phyloP scores from a whole-genome alignment of 2,888 invertebrate species.

The Microctonus aethiopoides region DNA sequence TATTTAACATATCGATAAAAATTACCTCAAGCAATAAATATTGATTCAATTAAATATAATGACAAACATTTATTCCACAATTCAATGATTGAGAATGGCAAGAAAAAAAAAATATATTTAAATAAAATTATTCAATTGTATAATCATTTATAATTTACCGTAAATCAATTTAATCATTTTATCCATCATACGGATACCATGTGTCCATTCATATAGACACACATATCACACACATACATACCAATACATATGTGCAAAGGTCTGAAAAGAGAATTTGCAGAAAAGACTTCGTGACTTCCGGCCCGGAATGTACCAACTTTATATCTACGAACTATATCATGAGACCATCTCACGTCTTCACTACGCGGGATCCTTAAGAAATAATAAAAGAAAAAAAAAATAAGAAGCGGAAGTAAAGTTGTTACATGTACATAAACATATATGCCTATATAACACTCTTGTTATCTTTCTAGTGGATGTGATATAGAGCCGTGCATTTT shows the following conservation, averaged over 20 bases:
- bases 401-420: background rate
- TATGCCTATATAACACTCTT: background rate
- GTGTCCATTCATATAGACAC: background rate
- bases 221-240: background rate
- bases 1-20: too few relatives aligned
- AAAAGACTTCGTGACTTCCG: background rate
- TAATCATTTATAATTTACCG: too few relatives aligned
- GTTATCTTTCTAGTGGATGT: constrained; percentile 12
- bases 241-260: too few relatives aligned
- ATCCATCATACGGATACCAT: background rate
- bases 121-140: too few relatives aligned
- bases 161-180: too few relatives aligned
- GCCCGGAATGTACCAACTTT: background rate
- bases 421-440: background rate
- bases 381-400: background rate
- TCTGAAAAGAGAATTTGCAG: background rate
- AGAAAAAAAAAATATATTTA: too few relatives aligned
- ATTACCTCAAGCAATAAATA: too few relatives aligned
- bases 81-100: too few relatives aligned
- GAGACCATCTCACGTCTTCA: background rate
- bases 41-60: too few relatives aligned
- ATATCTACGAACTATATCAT: background rate
- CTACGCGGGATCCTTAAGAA: background rate
- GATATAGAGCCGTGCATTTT: constrained; percentile 23
- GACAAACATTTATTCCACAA: too few relatives aligned